phyloP scores from a whole-genome alignment of 2,797 vertebrate species.

The Gallinago nigripennis region DNA sequence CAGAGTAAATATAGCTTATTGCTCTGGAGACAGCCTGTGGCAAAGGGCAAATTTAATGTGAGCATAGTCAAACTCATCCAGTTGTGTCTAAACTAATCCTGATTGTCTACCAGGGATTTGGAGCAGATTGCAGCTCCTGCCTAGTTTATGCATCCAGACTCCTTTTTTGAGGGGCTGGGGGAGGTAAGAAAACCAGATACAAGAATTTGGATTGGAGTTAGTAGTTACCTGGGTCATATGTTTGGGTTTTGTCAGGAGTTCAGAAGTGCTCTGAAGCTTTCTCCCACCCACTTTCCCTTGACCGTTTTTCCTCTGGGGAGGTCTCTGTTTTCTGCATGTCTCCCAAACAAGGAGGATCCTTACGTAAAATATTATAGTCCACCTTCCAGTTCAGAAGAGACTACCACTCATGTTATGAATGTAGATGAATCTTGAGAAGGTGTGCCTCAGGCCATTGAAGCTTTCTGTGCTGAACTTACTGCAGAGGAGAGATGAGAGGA shows the following conservation, averaged over 20 bases:
- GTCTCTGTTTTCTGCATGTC: not conserved
- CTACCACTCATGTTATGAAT: not conserved
- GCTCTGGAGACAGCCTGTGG: not conserved
- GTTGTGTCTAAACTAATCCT: not conserved
- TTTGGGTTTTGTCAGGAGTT: not conserved
- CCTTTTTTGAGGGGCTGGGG: rapidly evolving
- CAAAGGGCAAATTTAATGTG: not conserved
- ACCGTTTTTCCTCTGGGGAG: not conserved
- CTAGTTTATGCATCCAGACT: not conserved
- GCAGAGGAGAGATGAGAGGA: not conserved
- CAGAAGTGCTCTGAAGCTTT: not conserved
- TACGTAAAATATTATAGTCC: not conserved
- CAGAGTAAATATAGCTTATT: not conserved
- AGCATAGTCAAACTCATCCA: not conserved
- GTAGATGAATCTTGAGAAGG: not conserved
- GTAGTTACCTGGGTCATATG: not conserved
- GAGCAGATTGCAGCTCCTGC: not conserved
- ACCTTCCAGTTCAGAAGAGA: not conserved
- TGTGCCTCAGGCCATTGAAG: not conserved
- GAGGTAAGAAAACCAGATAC: not conserved
- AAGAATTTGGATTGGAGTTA: not conserved
- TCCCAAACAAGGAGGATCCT: not conserved
- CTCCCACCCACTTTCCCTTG: not conserved
- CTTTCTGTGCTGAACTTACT: not conserved
- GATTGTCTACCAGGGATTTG: not conserved